Percentiles rank a stretch among this genome's conserved stretches.
These are phyloP conservation scores for Sinosuthora webbiana DNA, from an alignment of 2,113 vertebrate genomes.

Conservation along the genomic window DNA sequence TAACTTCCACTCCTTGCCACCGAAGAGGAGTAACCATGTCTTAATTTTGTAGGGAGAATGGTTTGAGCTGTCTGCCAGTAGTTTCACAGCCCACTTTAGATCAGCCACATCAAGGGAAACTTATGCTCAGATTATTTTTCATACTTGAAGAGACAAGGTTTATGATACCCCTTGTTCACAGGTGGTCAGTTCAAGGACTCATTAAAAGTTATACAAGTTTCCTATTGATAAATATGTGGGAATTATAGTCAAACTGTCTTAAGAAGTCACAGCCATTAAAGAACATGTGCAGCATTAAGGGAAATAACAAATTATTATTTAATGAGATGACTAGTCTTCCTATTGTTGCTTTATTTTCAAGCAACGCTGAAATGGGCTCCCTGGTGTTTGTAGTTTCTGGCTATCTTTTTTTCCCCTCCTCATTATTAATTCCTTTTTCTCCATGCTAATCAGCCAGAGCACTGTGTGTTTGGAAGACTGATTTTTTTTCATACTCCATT, in stretches of 20 bases:
- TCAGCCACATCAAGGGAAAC: background rate
- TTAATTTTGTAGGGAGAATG: background rate
- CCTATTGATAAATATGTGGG: slow-evolving; percentile 64
- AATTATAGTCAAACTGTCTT: slow-evolving; percentile 53
- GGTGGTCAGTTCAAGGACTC: slow-evolving; percentile 64
- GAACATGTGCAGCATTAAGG: slow-evolving; percentile 61
- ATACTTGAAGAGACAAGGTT: slow-evolving; percentile 46
- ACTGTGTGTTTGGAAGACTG: slow-evolving; percentile 41
- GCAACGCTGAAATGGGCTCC: slow-evolving; percentile 65
- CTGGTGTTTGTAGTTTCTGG: slow-evolving; percentile 76
- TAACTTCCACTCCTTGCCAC: background rate
- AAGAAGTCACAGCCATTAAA: slow-evolving; percentile 68
- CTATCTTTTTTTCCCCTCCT: slow-evolving; percentile 65
- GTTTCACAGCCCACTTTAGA: background rate
- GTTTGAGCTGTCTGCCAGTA: background rate
- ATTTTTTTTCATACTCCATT: slow-evolving; percentile 10
- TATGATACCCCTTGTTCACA: slow-evolving; percentile 44
- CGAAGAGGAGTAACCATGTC: background rate
- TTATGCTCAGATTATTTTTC: background rate
- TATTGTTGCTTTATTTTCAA: slow-evolving; percentile 76
- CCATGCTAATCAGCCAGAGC: slow-evolving; percentile 61
- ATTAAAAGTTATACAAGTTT: slow-evolving; percentile 74
- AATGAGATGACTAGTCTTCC: slow-evolving; percentile 71
- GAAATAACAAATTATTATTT: slow-evolving; percentile 77
- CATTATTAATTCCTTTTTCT: slow-evolving; percentile 71